phyloP scores from a whole-genome alignment of 2,888 invertebrate species.

The Lochmaea capreae region DNA sequence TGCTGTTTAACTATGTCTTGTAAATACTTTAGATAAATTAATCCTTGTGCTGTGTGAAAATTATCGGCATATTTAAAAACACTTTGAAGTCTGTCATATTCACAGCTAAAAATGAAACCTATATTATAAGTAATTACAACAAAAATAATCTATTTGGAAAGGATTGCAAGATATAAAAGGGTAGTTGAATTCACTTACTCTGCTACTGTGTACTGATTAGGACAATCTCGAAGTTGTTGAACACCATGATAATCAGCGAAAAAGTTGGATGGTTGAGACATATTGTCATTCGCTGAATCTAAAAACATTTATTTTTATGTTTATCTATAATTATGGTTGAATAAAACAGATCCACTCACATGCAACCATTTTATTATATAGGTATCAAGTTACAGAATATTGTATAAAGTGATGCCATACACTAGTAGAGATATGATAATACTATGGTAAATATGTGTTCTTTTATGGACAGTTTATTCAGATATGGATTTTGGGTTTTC shows the following conservation, averaged over 20 bases:
- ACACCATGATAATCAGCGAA: constrained; percentile 56
- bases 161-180: background rate
- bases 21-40: constrained; percentile 51
- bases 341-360: constrained; percentile 10
- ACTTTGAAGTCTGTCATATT: constrained; percentile 50
- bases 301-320: background rate
- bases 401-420: background rate
- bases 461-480: too few species aligned
- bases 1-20: constrained; percentile 47
- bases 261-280: constrained; percentile 44
- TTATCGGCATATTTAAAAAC: constrained; percentile 49
- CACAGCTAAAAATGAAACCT: constrained; percentile 50
- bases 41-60: constrained; percentile 42
- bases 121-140: constrained; percentile 6
- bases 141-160: too few species aligned
- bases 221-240: constrained; percentile 47
- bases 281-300: constrained; percentile 9
- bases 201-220: constrained; percentile 41
- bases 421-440: background rate
- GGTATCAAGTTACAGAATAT: background rate
- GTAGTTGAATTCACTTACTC: constrained; percentile 45
- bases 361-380: constrained; percentile 16
- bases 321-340: background rate
- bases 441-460: too few species aligned
- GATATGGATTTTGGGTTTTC: too few species aligned